Evolutionary conservation across 2,888 invertebrate genomes (phyloP), one percentile per base, ranked within the genome.

Genomic region (Ennomos erosarius): DNA sequence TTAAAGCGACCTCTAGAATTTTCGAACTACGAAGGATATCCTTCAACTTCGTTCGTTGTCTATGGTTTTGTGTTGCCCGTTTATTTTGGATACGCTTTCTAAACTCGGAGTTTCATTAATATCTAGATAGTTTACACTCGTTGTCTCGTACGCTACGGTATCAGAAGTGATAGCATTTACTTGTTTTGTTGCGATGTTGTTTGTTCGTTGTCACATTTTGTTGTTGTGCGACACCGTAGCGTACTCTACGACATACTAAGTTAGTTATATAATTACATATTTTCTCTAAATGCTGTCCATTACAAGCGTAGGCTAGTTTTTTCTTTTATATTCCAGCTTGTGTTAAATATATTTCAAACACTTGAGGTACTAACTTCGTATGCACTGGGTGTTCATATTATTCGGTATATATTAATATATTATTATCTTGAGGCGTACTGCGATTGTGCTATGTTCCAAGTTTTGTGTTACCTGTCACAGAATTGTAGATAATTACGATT

Each of bases 401-500:
- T 84, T 78, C 63, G 65, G 68, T 70, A 65, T 74, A 67, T 73
- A 74, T 71, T 65, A 57, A 65, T 74, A 67, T 73, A 74, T 71
- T 65, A 57, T 62, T 75, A 73, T 73, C 67, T 66, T 68, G 72
- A 75, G 69, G 79, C 75, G 79, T 82, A 76, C 81, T 81, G 76
- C 78, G 79, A 80, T 79, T 82, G 73, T 80, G 87, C 87, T 88
- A 79, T 87, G 78, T 84, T 84, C 74, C 80, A 83, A 66, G 76
- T 88, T 88, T 88, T 90, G 88, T 90, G 88, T 89, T 85, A 71
- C 81, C 79, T 79, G 82, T 39, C 89, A 90, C 89, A 87, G 85
- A 87, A 84, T 88, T 88, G 85, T 88, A 90, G 87, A 89, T 89
- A 88, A 86, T 88, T 89, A 89, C 76, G 78, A 78, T 82, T 82